Conservation (phyloP, 1,140 invertebrate genomes). For the Brachystomella parvula region DNA sequence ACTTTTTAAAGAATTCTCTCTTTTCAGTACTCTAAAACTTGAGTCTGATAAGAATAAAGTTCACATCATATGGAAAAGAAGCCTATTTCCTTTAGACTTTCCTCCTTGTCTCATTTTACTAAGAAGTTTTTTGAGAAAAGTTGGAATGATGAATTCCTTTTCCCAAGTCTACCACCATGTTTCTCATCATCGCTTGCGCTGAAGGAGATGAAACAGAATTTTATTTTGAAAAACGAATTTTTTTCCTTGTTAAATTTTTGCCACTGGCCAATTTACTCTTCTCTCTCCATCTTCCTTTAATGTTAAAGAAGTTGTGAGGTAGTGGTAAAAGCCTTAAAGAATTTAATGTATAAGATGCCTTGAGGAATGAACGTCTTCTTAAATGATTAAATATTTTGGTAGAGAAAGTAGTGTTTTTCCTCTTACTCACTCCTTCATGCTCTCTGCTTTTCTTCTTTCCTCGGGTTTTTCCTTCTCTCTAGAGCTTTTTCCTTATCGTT, state of each 20-base stretch:
- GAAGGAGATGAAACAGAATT: no score
- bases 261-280: neutral
- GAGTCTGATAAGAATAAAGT: neutral
- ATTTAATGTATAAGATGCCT: neutral
- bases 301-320: no score
- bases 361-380: slow-evolving; percentile 7
- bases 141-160: no score
- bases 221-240: no score
- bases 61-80: slow-evolving; percentile 9
- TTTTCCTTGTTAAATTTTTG: no score
- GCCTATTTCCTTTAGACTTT: slow-evolving; percentile 5
- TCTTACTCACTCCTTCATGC: neutral
- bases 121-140: no score
- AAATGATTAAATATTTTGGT: slow-evolving; percentile 11
- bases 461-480: neutral
- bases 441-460: neutral
- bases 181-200: no score
- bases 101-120: neutral
- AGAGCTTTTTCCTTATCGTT: no score
- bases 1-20: neutral
- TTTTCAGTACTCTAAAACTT: slow-evolving; percentile 5
- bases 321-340: neutral
- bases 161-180: no score
- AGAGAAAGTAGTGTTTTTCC: neutral
- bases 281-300: neutral